Percentiles rank a stretch among this genome's conserved stretches.
Evolutionary conservation across 2,888 invertebrate species (phyloP).

Genomic region (Xestia xanthographa): DNA sequence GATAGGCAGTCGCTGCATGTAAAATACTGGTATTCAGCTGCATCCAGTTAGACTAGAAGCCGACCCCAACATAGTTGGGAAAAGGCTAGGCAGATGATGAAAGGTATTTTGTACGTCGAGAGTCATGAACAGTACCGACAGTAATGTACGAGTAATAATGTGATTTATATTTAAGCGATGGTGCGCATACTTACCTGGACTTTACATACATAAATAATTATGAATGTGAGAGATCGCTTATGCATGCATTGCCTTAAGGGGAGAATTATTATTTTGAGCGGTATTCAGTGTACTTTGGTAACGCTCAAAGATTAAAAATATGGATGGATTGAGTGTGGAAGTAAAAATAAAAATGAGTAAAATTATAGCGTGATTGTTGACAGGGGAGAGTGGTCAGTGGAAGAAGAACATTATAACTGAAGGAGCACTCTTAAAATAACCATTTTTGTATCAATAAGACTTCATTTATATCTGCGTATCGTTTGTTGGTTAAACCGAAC

Average conservation of each 20-base stretch:
- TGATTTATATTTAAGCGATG: slow-evolving; percentile 46
- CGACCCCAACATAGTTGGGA: no score
- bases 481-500: neutral
- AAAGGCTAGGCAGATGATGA: no score
- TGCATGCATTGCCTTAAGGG: slow-evolving; percentile 44
- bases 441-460: neutral
- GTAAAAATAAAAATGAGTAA: neutral
- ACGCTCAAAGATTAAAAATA: neutral
- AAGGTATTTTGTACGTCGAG: no score
- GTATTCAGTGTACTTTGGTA: slow-evolving; percentile 16
- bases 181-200: slow-evolving; percentile 51
- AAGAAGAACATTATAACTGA: neutral
- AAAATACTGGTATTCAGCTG: no score
- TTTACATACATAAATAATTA: slow-evolving; percentile 58
- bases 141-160: slow-evolving; percentile 11
- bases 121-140: neutral
- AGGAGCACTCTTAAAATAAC: neutral
- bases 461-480: neutral
- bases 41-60: no score
- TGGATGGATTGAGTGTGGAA: neutral
- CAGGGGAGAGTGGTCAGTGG: neutral
- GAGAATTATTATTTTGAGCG: slow-evolving; percentile 33
- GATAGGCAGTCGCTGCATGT: no score
- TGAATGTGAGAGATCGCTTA: slow-evolving; percentile 41
- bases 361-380: neutral